phyloP scores from a whole-genome alignment of 2,888 invertebrate species.

The Biston stratarius region DNA sequence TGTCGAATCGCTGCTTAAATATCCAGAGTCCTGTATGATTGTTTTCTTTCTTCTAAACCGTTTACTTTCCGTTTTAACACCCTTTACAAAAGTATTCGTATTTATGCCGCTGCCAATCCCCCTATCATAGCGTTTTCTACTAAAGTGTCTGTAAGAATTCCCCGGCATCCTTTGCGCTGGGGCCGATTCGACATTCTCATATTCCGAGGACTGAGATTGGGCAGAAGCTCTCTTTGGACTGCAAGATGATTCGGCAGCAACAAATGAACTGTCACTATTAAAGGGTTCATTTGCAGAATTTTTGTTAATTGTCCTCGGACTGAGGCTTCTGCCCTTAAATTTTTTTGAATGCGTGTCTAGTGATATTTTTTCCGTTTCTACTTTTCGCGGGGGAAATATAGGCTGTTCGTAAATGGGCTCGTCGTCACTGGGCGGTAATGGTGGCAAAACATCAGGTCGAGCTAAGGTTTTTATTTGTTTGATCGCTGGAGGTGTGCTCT shows the following conservation, averaged over 20 bases:
- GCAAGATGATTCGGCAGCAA: slow-evolving; percentile 60
- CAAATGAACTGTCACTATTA: slow-evolving; percentile 54
- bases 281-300: slow-evolving; percentile 59
- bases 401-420: slow-evolving; percentile 87
- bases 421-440: slow-evolving; percentile 85
- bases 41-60: slow-evolving; percentile 69
- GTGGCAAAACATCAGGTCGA: slow-evolving; percentile 90
- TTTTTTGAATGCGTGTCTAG: slow-evolving; percentile 88
- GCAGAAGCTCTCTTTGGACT: slow-evolving; percentile 84
- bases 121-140: slow-evolving; percentile 57
- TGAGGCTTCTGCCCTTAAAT: slow-evolving; percentile 88
- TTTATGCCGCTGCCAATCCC: slow-evolving; percentile 58
- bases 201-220: slow-evolving; percentile 81
- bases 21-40: slow-evolving; percentile 92
- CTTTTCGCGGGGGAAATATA: slow-evolving; percentile 83
- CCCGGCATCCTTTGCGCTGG: slow-evolving; percentile 50
- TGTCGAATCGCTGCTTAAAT: slow-evolving; percentile 93
- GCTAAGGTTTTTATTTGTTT: slow-evolving; percentile 79
- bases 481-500: slow-evolving; percentile 82
- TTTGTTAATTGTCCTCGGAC: slow-evolving; percentile 71
- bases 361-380: slow-evolving; percentile 64
- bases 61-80: slow-evolving; percentile 63
- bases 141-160: slow-evolving; percentile 61
- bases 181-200: slow-evolving; percentile 69
- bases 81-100: slow-evolving; percentile 75